These are phyloP conservation scores for Alces alces DNA, from an alignment of 2,113 vertebrate genomes.

Conservation along the genomic window DNA sequence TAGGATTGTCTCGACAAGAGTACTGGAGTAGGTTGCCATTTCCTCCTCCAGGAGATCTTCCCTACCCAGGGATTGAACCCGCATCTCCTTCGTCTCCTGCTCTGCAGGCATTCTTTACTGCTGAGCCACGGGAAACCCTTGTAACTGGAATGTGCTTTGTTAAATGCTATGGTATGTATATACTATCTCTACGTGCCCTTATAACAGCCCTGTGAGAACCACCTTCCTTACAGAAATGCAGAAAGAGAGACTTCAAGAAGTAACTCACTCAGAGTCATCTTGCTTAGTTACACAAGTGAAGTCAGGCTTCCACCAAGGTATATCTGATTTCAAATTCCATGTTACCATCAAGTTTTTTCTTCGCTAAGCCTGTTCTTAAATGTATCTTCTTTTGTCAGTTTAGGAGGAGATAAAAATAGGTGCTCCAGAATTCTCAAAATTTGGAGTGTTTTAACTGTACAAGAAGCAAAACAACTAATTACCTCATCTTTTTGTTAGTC, in stretches of 20 bases:
- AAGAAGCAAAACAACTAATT: not conserved
- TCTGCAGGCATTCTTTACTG: not conserved
- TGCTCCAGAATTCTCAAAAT: slow-evolving; percentile 24
- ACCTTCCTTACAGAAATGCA: not conserved
- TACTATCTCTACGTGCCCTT: not conserved
- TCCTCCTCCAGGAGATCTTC: not conserved
- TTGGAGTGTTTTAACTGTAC: not conserved
- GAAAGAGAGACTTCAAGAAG: not conserved
- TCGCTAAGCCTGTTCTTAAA: not conserved
- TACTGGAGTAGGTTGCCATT: not conserved
- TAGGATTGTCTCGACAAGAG: not conserved
- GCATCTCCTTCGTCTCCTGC: not conserved
- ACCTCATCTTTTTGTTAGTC: not conserved
- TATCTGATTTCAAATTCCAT: not conserved
- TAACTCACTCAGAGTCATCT: not conserved
- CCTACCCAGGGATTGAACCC: not conserved
- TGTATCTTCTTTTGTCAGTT: not conserved
- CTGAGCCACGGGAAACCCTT: not conserved
- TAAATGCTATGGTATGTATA: not conserved
- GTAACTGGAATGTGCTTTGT: not conserved
- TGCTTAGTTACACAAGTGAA: not conserved
- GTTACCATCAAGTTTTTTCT: not conserved
- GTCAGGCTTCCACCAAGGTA: not conserved
- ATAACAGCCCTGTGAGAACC: not conserved
- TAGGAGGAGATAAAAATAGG: not conserved